Base-by-base conservation (phyloP, 2,888 invertebrate genomes). In the Quadroppia sp. region DNA sequence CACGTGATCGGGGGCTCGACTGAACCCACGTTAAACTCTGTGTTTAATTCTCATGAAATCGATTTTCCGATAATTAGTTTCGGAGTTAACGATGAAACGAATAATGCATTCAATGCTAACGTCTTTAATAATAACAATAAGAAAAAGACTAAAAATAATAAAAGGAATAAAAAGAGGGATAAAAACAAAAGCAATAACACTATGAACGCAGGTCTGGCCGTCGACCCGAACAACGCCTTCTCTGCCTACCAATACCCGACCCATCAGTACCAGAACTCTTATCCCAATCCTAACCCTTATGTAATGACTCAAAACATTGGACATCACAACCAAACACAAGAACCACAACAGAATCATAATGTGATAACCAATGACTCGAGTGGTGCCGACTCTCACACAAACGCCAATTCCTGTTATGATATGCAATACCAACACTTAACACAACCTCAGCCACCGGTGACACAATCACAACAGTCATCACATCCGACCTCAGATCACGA, bases 1-100 rank as follows among this genome's bases (percentile, higher is more conserved):
- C 13, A 48, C 15, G 48, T 69, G 42, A 69, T 42, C 48, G 45
- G 48, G 28, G n/a, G 20, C 32, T 30, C 28, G n/a, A n/a, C 53
- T 32, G 71, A 71, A 15, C 71, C 71, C 28, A 71, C 50, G 2
- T 50, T 71, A 9, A 71, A 53, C 17, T 50, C 71, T 25, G 71
- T 50, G 32, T 71, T 53, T 25, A 71, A 20, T 45, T 50, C 50
- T 20, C 71, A 45, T 36, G 71, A 71, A 48, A 71, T 71, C 4
- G 71, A 71, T 71, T 71, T 71, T 71, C 71, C 71, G 20, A 71
- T 50, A 20, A 71, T 71, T 53, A 71, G 30, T 50, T 50, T 53
- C 20, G 17, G 20, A n/a, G 45, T 69, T 36, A 45, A 2, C 30
- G 71, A 71, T 2, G 71, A 71, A 28, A 30, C 50, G 25, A 71